Evolutionary conservation across 2,888 invertebrate genomes (phyloP).

Genomic region (Campaea margaritaria): DNA sequence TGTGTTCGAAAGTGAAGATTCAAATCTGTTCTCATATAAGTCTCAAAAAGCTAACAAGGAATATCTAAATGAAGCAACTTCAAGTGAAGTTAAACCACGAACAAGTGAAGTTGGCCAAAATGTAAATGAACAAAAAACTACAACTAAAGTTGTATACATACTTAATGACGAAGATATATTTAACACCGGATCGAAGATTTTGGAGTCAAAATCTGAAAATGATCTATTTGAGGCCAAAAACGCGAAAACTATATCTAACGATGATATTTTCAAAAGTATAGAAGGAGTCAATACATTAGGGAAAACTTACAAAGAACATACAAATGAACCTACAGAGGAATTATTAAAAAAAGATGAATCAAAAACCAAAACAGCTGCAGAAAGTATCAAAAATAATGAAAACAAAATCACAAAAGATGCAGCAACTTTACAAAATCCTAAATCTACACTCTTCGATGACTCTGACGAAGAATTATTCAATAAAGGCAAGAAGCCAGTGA

Average conservation of each 20-base stretch:
- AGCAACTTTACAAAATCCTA: conserved; percentile 1
- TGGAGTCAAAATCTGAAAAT: conserved; percentile 31
- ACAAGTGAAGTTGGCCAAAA: conserved; percentile 21
- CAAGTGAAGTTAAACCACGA: background rate
- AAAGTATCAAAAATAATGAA: conserved; percentile 17
- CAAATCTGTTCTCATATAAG: conserved; percentile 2
- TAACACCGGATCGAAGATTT: conserved; percentile 42
- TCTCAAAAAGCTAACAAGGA: background rate
- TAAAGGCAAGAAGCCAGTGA: conserved; percentile 46
- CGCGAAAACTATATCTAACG: background rate
- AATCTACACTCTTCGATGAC: conserved; percentile 62
- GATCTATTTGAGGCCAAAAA: conserved; percentile 1
- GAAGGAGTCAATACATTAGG: conserved; percentile 34
- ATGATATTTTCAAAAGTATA: conserved; percentile 17
- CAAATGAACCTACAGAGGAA: conserved; percentile 5
- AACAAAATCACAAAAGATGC: conserved; percentile 40
- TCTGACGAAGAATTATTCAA: conserved; percentile 66
- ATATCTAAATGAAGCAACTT: background rate
- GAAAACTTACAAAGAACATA: conserved; percentile 29
- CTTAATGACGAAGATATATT: conserved; percentile 78
- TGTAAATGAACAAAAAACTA: conserved; percentile 26
- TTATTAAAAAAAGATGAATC: conserved; percentile 22
- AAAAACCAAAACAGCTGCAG: conserved; percentile 6
- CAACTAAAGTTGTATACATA: conserved; percentile 72
- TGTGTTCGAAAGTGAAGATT: conserved; percentile 2